Base-by-base conservation (phyloP, 35 echinoderm and acorn worm genomes). In the Hemicentrotus pulcherrimus region DNA sequence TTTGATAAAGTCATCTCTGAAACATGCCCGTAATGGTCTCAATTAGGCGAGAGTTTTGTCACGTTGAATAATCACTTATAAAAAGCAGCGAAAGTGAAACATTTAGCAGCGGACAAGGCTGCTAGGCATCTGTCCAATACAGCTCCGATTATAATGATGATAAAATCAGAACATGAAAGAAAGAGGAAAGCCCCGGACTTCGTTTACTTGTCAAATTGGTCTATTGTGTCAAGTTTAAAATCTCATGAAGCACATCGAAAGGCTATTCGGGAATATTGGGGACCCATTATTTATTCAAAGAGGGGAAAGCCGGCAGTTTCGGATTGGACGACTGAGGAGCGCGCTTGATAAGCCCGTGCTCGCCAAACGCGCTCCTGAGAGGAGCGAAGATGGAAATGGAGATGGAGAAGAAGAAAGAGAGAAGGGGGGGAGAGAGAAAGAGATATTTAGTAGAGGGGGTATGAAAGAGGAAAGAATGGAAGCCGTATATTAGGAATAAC, bases 251-350 rank as follows among this genome's bases (percentile, higher is more conserved):
- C 95, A 94, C 91, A 95, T 92, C 95, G 94, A 94, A 95, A 94
- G 96, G 93, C 94, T 94, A 94, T 91, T 96, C 85, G 47, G 95
- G 86, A 94, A 92, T 94, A 97, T 97, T 92, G 88, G 92, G 31
- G 86, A 61, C 59, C 94, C 95, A 97, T 97, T 97, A 97, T 97
- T 96, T 97, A 97, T 97, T 97, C 97, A 97, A 94, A 92, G 94
- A 97, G 88, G 55, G 88, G 45, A 85, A 58, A 93, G 91, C 91
- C 46, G 91, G 91, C 91, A 93, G 91, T 47, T 32, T 32, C 7
- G 88, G 88, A 90, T 90, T 90, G 32, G 88, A 45, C 32, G 88
- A 90, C 2, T 18, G 14, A 45, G 32, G 88, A 32, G 32, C 88
- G 32, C 32, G 18, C 65, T n/a, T 5, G 24, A 70, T 70, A 19